These are phyloP conservation scores for Scaptomyza parva DNA, from an alignment of 2,888 invertebrate genomes.

Conservation along the genomic window DNA sequence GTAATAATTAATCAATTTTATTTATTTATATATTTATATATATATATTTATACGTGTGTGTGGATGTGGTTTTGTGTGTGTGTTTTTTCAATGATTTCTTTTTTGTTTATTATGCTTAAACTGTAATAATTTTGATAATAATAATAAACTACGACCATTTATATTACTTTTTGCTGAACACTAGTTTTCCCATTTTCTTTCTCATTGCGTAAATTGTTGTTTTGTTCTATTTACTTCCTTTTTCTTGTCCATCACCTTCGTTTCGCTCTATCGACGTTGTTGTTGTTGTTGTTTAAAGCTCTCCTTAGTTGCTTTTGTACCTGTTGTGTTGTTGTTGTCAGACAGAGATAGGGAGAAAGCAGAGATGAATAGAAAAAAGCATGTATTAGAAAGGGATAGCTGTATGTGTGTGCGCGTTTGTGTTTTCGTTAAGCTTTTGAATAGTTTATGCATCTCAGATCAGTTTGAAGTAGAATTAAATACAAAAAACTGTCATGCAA, in stretches of 20 bases:
- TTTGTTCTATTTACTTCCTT: constrained; percentile 17
- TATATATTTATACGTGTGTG: constrained; percentile 30
- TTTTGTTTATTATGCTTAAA: constrained; percentile 55
- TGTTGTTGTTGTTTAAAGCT: constrained; percentile 18
- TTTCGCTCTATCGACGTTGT: constrained; percentile 18
- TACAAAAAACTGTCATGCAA: background rate
- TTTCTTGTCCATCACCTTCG: constrained; percentile 22
- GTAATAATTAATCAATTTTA: constrained; percentile 60
- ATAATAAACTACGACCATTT: constrained; percentile 68
- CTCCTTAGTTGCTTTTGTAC: constrained; percentile 58
- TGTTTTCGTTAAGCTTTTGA: constrained; percentile 22
- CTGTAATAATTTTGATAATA: constrained; percentile 60
- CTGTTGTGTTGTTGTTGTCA: constrained; percentile 27
- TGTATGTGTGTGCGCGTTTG: background rate
- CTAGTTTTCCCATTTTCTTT: constrained; percentile 32
- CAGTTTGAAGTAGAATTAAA: background rate
- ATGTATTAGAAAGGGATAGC: constrained; percentile 46
- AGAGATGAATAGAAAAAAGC: constrained; percentile 22
- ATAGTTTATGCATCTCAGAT: constrained; percentile 1
- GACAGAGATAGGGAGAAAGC: too few species aligned
- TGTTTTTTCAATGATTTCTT: constrained; percentile 26
- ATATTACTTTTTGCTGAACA: constrained; percentile 47
- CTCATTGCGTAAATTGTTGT: constrained; percentile 12
- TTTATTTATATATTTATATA: constrained; percentile 50
- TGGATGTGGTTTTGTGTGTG: constrained; percentile 22